These are phyloP conservation scores for Esox niger DNA, from an alignment of 2,113 vertebrate genomes.

Conservation along the genomic window DNA sequence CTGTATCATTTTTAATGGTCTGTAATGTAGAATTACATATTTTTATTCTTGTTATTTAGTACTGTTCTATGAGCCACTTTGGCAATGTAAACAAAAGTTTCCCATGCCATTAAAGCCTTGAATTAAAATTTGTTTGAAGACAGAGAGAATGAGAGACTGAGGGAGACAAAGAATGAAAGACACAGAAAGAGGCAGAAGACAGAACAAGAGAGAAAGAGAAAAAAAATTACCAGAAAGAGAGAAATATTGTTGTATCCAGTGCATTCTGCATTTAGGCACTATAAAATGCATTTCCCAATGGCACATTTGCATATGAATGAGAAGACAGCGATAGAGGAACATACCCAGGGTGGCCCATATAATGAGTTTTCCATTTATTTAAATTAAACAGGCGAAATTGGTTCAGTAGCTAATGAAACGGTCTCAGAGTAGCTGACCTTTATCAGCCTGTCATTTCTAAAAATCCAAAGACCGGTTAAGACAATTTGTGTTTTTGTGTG, in stretches of 20 bases:
- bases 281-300: constrained; percentile 47
- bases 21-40: too few relatives aligned
- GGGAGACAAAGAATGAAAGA: neutral
- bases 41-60: too few relatives aligned
- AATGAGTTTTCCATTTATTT: constrained; percentile 59
- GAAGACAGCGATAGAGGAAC: constrained; percentile 35
- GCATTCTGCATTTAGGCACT: constrained; percentile 27
- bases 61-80: too few relatives aligned
- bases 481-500: constrained; percentile 4
- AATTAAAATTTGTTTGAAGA: too few relatives aligned
- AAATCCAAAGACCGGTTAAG: constrained; percentile 14
- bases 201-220: neutral
- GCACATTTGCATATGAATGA: constrained; percentile 55
- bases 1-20: too few relatives aligned
- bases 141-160: neutral
- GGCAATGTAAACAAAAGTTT: too few relatives aligned
- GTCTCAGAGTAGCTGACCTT: constrained; percentile 47
- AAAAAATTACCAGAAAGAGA: neutral
- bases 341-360: constrained; percentile 30
- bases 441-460: constrained; percentile 33
- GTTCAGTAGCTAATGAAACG: constrained; percentile 56
- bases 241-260: neutral
- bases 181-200: neutral
- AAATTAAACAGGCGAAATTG: constrained; percentile 54
- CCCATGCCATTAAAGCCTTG: too few relatives aligned